Base-by-base conservation (phyloP, 2,797 vertebrate species). In the Alauda arvensis region DNA sequence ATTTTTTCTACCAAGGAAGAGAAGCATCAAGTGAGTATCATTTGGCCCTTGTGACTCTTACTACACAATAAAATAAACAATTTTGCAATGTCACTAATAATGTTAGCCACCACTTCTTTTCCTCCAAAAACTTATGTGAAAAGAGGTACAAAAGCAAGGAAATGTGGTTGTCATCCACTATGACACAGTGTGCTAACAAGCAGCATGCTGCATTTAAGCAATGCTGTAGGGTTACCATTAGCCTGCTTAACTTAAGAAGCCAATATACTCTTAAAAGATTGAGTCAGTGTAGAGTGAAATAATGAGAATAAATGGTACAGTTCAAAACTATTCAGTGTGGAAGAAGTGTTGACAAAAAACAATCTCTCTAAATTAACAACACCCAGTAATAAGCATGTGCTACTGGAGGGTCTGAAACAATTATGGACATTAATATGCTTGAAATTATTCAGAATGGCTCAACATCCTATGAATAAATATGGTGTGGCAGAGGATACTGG, bases 401-500 rank as follows among this genome's bases (percentile, higher is more conserved):
- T 95, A 69, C 72, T 95, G 93, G 82, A 94, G 87, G 94, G 92
- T 77, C 85, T 94, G 87, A 95, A 92, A 95, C 52, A 95, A 92
- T 95, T 96, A 96, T 1, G 16, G 55, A 68, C 87, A 95, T 87
- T 87, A 86, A 94, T 96, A 91, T 52, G 74, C 88, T 14, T 95
- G 88, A 95, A 96, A 95, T 93, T 92, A 76, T 94, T 95, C 66
- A 95, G 94, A 93, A 93, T 87, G 79, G 65, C n/a, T 93, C 66
- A 84, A 68, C 42, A 74, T 57, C n/a, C 46, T 91, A 75, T 95
- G 84, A 93, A 94, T 95, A 96, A 95, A 93, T 93, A 87, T 69
- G 59, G 89, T 85, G 60, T 79, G 61, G 77, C 79, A 91, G 83
- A 51, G 62, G 81, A 83, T 92, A 92, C 83, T 95, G 81, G 43